These are phyloP conservation scores for Typhlichthys eigenmanni DNA, from an alignment of 2,797 vertebrate species.

Conservation along the genomic window DNA sequence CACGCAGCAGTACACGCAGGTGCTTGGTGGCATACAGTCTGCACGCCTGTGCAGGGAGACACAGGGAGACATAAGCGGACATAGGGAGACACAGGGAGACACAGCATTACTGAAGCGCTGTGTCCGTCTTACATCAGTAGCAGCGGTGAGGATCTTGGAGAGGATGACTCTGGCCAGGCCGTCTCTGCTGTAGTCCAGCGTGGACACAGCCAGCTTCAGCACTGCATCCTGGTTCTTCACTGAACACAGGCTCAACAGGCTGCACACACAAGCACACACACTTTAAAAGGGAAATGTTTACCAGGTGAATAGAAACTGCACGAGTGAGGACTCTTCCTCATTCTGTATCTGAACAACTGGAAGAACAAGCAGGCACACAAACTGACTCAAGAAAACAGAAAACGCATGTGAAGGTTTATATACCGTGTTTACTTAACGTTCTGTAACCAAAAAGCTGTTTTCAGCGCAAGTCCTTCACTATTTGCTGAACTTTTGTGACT, in stretches of 20 bases:
- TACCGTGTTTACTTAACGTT: neutral
- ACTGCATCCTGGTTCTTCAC: slow-evolving; percentile 98
- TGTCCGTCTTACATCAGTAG: slow-evolving; percentile 87
- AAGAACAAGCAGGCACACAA: no score
- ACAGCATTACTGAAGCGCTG: neutral
- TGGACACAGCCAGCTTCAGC: slow-evolving; percentile 94
- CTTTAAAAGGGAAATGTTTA: neutral
- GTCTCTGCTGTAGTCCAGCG: slow-evolving; percentile 96
- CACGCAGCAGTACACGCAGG: slow-evolving; percentile 91
- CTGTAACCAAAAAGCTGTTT: no score
- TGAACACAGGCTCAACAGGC: slow-evolving; percentile 95
- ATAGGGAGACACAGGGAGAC: slow-evolving; percentile 2
- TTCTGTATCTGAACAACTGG: neutral
- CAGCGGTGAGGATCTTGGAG: slow-evolving; percentile 96
- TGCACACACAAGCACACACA: slow-evolving; percentile 39
- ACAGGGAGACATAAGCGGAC: neutral
- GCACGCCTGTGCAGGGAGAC: slow-evolving; percentile 78
- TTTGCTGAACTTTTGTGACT: neutral
- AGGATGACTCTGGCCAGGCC: slow-evolving; percentile 96
- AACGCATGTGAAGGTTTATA: neutral
- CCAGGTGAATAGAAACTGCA: neutral
- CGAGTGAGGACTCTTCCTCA: neutral
- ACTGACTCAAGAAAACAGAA: neutral
- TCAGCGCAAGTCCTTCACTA: no score
- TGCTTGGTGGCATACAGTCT: slow-evolving; percentile 96